phyloP scores from a whole-genome alignment of 2,888 invertebrate genomes.

The Sepiola atlantica region DNA sequence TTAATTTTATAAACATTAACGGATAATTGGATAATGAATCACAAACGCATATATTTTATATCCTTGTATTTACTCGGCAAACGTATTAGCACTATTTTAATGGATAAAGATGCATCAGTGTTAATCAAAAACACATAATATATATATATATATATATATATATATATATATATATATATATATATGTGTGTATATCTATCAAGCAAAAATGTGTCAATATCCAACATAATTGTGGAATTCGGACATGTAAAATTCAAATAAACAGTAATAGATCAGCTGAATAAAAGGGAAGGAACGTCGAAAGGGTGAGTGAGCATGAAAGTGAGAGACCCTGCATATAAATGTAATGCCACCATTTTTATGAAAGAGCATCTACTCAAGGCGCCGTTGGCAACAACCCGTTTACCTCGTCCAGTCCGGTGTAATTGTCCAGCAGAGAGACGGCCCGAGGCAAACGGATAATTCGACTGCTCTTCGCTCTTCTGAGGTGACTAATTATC shows the following conservation, averaged over 20 bases:
- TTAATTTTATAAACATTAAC: no score
- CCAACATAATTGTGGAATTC: neutral
- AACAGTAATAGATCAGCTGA: neutral
- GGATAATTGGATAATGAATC: no score
- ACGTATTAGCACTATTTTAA: no score
- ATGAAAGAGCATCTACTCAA: neutral
- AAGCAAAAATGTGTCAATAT: no score
- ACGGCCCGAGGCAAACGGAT: neutral
- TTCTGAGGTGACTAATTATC: neutral
- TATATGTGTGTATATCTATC: neutral
- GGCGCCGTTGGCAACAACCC: neutral
- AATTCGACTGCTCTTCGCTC: neutral
- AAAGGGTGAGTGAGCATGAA: neutral
- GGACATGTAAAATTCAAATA: neutral
- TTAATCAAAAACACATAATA: no score
- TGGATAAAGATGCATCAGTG: no score
- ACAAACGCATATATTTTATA: no score
- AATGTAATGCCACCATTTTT: slow-evolving; percentile 6
- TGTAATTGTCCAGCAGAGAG: neutral
- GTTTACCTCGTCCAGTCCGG: neutral
- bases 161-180: neutral
- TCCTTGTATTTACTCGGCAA: no score
- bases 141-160: neutral
- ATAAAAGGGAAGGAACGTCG: neutral
- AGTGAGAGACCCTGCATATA: neutral